phyloP scores from a whole-genome alignment of 2,888 invertebrate species.

The Punctoribates punctum region DNA sequence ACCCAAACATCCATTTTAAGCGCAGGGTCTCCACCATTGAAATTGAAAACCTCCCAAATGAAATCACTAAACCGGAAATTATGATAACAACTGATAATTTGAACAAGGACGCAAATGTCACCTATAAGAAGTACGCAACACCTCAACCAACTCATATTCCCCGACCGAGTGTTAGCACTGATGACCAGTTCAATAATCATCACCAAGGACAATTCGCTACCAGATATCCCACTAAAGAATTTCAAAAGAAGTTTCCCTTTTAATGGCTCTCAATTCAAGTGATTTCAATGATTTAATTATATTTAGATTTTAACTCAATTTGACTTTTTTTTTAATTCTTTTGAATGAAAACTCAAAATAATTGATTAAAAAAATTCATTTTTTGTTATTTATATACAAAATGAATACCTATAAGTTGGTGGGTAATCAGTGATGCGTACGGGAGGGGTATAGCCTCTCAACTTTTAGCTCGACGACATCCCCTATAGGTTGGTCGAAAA shows the following conservation, averaged over 20 bases:
- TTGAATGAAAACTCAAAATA: too few species aligned
- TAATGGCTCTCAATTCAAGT: neutral
- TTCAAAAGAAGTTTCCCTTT: neutral
- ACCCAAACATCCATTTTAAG: neutral
- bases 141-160: neutral
- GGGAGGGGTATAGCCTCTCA: too few species aligned
- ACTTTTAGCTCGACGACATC: too few species aligned
- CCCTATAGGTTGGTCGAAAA: too few species aligned
- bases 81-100: conserved; percentile 17
- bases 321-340: too few species aligned
- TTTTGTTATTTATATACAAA: too few species aligned
- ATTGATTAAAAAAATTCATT: too few species aligned
- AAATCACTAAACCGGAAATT: conserved; percentile 23
- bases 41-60: neutral
- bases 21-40: conserved; percentile 1
- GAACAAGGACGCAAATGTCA: neutral
- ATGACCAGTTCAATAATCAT: neutral
- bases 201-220: too few species aligned
- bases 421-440: too few species aligned
- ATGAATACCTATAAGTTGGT: too few species aligned
- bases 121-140: neutral
- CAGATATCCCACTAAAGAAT: neutral
- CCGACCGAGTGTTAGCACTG: neutral
- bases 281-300: too few species aligned
- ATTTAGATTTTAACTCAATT: too few species aligned